Percentiles rank a stretch among this genome's conserved stretches.
phyloP scores from a whole-genome alignment of 2,113 vertebrate genomes.

The Pimephales promelas region DNA sequence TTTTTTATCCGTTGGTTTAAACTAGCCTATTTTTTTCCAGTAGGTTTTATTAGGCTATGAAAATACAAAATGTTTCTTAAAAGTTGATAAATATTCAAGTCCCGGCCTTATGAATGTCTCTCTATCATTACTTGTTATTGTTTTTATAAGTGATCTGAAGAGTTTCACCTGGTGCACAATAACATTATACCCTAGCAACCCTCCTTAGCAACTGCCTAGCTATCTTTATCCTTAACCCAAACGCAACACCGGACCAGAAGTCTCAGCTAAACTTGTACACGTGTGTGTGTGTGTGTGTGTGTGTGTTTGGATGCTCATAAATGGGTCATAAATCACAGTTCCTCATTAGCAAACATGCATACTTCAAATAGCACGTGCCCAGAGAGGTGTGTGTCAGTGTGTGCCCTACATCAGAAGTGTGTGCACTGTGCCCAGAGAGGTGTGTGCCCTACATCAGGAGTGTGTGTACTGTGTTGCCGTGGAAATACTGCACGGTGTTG shows the following conservation, averaged over 20 bases:
- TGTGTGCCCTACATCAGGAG: slow-evolving; percentile 47
- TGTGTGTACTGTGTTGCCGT: slow-evolving; percentile 49
- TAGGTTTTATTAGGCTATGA: neutral
- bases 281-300: neutral
- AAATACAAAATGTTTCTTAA: neutral
- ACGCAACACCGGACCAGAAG: neutral
- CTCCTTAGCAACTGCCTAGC: neutral
- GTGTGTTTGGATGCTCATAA: neutral
- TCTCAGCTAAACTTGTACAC: neutral
- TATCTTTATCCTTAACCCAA: neutral
- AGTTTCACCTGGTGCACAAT: neutral
- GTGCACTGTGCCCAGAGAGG: slow-evolving; percentile 35
- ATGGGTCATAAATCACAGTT: neutral
- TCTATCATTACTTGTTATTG: neutral
- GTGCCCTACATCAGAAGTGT: slow-evolving; percentile 51
- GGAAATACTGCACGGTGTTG: slow-evolving; percentile 49
- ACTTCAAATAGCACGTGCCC: slow-evolving; percentile 30
- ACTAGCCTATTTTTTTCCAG: neutral
- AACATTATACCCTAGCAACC: neutral
- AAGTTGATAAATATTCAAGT: neutral
- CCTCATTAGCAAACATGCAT: slow-evolving; percentile 1
- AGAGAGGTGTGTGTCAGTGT: slow-evolving; percentile 54
- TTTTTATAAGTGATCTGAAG: neutral
- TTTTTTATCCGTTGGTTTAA: neutral
- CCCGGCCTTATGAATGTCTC: neutral